Percentiles rank a stretch among this genome's conserved stretches.
Evolutionary conservation across 2,888 invertebrate species (phyloP).

Genomic region (Antitype chi): DNA sequence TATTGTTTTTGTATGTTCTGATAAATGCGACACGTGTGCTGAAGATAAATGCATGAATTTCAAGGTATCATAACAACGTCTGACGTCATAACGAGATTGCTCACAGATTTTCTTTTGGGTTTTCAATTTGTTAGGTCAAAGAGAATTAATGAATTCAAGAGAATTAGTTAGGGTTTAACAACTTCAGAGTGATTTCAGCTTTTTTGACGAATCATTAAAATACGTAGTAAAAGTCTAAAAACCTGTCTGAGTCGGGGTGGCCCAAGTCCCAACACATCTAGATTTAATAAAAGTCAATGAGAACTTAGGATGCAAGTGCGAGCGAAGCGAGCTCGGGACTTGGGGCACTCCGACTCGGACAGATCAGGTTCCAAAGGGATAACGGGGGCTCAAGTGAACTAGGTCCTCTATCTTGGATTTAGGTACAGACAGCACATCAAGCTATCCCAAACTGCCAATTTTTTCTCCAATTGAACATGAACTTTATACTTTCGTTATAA

Average conservation of each 20-base stretch:
- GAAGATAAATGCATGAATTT: conserved; percentile 33
- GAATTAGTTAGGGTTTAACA: too few species aligned
- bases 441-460: too few species aligned
- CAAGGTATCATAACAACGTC: conserved; percentile 28
- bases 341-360: not conserved
- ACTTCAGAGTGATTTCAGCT: too few species aligned
- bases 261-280: not conserved
- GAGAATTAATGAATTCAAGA: not conserved
- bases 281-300: not conserved
- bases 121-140: not conserved
- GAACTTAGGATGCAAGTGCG: not conserved
- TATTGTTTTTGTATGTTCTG: conserved; percentile 21
- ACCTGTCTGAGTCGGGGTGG: too few species aligned
- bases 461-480: too few species aligned
- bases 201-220: too few species aligned
- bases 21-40: conserved; percentile 33
- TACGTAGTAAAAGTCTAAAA: too few species aligned
- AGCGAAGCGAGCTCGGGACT: not conserved
- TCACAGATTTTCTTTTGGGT: not conserved
- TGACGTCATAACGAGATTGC: conserved; percentile 5
- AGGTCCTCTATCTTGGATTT: too few species aligned
- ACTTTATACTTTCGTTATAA: too few species aligned
- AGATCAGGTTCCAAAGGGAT: not conserved
- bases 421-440: too few species aligned
- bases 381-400: not conserved